Percentiles rank a stretch among this genome's conserved stretches.
Evolutionary conservation across 2,888 invertebrate species (phyloP).

Genomic region (Coecobrya sp.): DNA sequence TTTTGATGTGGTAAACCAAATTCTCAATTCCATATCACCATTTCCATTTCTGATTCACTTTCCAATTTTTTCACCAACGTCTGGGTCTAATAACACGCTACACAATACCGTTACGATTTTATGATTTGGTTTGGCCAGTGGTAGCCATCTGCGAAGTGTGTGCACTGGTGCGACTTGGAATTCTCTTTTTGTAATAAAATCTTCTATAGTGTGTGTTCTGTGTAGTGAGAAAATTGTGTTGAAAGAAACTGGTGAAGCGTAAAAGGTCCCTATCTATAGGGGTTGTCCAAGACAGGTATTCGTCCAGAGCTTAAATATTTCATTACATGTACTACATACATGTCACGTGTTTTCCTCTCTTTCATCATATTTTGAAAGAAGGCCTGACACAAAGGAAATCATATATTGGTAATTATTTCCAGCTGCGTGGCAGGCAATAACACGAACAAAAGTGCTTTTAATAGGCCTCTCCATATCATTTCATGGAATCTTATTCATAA

Average conservation of each 20-base stretch:
- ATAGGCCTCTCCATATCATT: neutral
- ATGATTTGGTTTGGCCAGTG: neutral
- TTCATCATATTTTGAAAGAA: neutral
- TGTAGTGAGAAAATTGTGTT: neutral
- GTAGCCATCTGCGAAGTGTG: slow-evolving; percentile 22
- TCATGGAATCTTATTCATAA: neutral
- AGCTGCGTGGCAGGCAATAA: slow-evolving; percentile 17
- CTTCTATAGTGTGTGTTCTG: neutral
- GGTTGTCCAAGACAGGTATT: neutral
- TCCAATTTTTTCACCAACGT: slow-evolving; percentile 9
- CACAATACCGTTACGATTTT: neutral
- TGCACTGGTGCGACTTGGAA: slow-evolving; percentile 12
- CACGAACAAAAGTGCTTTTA: neutral
- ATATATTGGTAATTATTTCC: slow-evolving; percentile 44
- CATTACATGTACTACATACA: neutral
- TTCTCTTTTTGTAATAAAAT: neutral
- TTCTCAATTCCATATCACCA: slow-evolving; percentile 1
- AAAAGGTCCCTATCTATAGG: neutral
- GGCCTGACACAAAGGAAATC: neutral
- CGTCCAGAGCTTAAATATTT: neutral
- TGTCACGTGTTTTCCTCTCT: neutral
- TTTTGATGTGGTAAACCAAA: slow-evolving; percentile 61
- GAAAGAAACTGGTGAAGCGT: slow-evolving; percentile 34
- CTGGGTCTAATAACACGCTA: slow-evolving; percentile 17
- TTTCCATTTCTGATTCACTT: slow-evolving; percentile 31